Evolutionary conservation across 1,140 invertebrate species (phyloP).

Genomic region (Drosophila azteca): DNA sequence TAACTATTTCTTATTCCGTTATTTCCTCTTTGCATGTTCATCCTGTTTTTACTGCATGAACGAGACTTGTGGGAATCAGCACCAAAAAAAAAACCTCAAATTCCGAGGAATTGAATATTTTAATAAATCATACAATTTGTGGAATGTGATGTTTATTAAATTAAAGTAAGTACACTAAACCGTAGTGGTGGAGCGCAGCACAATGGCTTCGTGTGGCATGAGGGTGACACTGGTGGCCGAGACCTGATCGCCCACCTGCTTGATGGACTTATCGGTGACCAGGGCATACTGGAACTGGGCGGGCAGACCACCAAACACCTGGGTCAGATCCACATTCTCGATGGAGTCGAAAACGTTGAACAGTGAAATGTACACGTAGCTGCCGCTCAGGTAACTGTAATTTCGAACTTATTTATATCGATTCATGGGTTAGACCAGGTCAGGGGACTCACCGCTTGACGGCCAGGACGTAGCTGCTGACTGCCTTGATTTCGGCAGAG

Average conservation of each 20-base stretch:
- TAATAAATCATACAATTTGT: no score
- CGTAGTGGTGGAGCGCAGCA: slow-evolving; percentile 64
- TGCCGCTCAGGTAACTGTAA: slow-evolving; percentile 54
- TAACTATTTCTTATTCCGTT: no score
- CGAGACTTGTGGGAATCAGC: no score
- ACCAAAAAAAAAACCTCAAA: no score
- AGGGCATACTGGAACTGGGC: slow-evolving; percentile 70
- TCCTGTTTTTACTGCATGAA: no score
- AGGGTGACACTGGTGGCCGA: slow-evolving; percentile 60
- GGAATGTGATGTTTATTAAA: slow-evolving; percentile 5
- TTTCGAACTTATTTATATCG: not conserved
- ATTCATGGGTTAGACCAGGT: not conserved
- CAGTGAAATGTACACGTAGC: slow-evolving; percentile 67
- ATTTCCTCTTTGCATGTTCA: no score
- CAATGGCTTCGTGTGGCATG: slow-evolving; percentile 72
- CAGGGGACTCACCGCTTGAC: slow-evolving; percentile 64
- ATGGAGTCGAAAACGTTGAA: slow-evolving; percentile 71
- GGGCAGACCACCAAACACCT: slow-evolving; percentile 59
- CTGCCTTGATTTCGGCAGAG: slow-evolving; percentile 57
- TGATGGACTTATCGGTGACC: slow-evolving; percentile 73
- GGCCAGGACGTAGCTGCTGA: slow-evolving; percentile 72
- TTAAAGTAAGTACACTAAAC: slow-evolving; percentile 16
- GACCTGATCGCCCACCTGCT: slow-evolving; percentile 58
- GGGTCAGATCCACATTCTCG: slow-evolving; percentile 65
- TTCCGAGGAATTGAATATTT: no score